Evolutionary conservation across 2,888 invertebrate genomes (phyloP).

Genomic region (Toxonevra muliebris): DNA sequence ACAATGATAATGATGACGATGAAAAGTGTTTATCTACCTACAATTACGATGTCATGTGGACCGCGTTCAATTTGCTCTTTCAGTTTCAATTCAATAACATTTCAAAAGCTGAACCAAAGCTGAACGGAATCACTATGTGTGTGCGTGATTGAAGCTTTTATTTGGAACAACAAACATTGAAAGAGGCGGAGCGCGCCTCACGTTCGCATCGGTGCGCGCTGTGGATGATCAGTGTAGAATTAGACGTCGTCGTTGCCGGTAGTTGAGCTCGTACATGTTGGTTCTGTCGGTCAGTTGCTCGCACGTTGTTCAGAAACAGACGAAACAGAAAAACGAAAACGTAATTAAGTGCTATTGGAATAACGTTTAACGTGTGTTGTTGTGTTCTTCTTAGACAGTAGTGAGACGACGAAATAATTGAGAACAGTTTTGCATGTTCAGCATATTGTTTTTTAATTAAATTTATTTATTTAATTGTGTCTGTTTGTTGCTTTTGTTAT

Average conservation of each 20-base stretch:
- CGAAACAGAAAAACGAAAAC: neutral
- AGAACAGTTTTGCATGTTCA: neutral
- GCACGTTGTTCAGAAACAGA: neutral
- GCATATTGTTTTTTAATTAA: neutral
- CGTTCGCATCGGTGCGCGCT: neutral
- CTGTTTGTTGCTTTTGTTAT: neutral
- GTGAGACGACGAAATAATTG: neutral
- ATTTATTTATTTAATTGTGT: neutral
- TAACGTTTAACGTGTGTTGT: too few relatives aligned
- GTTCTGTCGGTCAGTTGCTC: neutral
- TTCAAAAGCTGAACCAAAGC: too few relatives aligned
- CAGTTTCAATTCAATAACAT: too few relatives aligned
- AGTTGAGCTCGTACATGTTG: constrained; percentile 13
- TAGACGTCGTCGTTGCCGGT: constrained; percentile 22
- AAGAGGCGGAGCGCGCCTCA: too few relatives aligned
- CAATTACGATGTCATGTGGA: neutral
- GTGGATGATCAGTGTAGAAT: constrained; percentile 21
- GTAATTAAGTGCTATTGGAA: neutral
- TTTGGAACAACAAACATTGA: constrained; percentile 11
- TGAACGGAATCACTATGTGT: neutral
- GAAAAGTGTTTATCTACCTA: neutral
- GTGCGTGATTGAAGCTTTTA: constrained; percentile 9
- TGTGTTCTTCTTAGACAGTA: too few relatives aligned
- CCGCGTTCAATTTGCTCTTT: neutral
- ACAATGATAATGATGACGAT: neutral